phyloP scores from a whole-genome alignment of 1,140 invertebrate genomes.

The Heliothis virescens region DNA sequence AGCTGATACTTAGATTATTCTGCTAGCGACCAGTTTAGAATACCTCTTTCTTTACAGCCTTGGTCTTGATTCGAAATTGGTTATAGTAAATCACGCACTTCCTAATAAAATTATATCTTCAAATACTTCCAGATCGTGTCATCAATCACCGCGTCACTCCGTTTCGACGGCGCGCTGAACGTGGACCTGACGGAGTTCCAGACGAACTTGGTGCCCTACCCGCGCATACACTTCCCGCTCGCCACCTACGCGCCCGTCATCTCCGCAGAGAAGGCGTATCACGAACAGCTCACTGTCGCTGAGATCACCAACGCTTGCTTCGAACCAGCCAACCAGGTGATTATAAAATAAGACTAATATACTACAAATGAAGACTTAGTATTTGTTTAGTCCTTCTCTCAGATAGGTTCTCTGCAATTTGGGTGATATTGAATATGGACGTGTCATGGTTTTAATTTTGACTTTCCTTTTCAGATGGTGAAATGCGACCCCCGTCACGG shows the following conservation, averaged over 20 bases:
- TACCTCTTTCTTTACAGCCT: too few species aligned
- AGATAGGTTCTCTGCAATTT: background rate
- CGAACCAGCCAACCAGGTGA: conserved; percentile 92
- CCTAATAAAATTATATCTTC: background rate
- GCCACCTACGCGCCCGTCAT: conserved; percentile 93
- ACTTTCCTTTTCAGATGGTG: conserved; percentile 90
- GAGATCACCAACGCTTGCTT: conserved; percentile 95
- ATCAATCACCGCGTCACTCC: conserved; percentile 94
- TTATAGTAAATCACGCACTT: too few species aligned
- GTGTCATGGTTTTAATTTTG: background rate
- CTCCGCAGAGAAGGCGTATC: conserved; percentile 93
- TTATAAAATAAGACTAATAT: background rate
- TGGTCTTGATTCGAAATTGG: background rate
- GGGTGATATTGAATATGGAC: too few species aligned
- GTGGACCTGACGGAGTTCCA: conserved; percentile 97
- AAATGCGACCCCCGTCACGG: conserved; percentile 93
- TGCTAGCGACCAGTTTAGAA: too few species aligned
- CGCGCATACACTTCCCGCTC: conserved; percentile 93
- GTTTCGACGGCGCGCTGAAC: conserved; percentile 95
- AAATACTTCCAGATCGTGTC: conserved; percentile 90
- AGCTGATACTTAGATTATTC: too few species aligned
- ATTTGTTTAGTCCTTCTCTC: background rate
- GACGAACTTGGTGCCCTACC: conserved; percentile 94
- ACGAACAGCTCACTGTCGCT: conserved; percentile 91
- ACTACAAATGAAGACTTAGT: background rate